phyloP scores from a whole-genome alignment of 1,140 invertebrate species.

The Calephelis nemesis region DNA sequence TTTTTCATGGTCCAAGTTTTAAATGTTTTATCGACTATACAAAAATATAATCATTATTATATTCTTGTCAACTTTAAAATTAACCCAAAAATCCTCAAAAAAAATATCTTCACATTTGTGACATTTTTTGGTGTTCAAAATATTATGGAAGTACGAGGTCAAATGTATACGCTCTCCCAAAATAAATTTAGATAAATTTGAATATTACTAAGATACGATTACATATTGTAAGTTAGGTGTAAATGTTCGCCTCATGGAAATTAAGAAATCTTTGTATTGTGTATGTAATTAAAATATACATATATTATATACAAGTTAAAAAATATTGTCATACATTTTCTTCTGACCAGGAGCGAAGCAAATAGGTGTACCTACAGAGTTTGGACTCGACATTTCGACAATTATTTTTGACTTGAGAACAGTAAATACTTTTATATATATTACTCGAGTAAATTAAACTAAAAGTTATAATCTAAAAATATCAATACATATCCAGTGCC shows the following conservation, averaged over 20 bases:
- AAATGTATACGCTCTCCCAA: conserved; percentile 77
- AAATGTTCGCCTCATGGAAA: conserved; percentile 73
- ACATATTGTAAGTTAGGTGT: conserved; percentile 70
- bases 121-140: conserved; percentile 77
- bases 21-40: conserved; percentile 79
- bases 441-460: conserved; percentile 16
- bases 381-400: conserved; percentile 60
- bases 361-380: conserved; percentile 45
- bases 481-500: conserved; percentile 68
- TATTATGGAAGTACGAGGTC: conserved; percentile 66
- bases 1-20: conserved; percentile 79
- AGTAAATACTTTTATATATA: conserved; percentile 22
- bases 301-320: conserved; percentile 78
- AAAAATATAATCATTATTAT: conserved; percentile 79
- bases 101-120: conserved; percentile 76
- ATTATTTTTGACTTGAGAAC: conserved; percentile 12
- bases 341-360: conserved; percentile 63
- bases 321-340: conserved; percentile 71
- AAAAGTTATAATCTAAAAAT: conserved; percentile 20
- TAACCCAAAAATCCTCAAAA: conserved; percentile 73
- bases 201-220: conserved; percentile 74
- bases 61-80: conserved; percentile 77
- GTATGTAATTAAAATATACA: conserved; percentile 78
- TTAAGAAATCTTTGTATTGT: conserved; percentile 77
- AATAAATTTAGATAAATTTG: conserved; percentile 71